Evolutionary conservation across 2,113 vertebrate species (phyloP).

Genomic region (Labeo rohita): DNA sequence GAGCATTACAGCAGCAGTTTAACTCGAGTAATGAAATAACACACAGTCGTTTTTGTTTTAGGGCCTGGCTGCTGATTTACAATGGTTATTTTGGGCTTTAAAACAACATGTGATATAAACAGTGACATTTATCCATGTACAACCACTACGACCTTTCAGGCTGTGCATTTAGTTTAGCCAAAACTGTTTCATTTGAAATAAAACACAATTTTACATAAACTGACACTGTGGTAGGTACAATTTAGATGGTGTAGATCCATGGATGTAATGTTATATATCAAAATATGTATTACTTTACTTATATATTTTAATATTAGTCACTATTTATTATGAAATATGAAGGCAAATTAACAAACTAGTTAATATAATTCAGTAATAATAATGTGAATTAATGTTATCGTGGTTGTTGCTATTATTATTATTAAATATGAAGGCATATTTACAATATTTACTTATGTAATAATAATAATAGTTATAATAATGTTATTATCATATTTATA

Average conservation of each 20-base stretch:
- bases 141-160: neutral
- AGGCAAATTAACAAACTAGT: neutral
- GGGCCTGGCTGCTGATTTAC: constrained; percentile 11
- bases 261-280: neutral
- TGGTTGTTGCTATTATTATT: no score
- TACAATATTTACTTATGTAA: no score
- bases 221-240: neutral
- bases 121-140: neutral
- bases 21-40: neutral
- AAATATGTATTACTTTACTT: neutral
- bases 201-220: neutral
- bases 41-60: constrained; percentile 14
- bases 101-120: constrained; percentile 9
- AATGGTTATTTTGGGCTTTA: constrained; percentile 18
- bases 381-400: no score
- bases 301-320: no score
- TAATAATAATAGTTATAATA: no score
- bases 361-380: no score
- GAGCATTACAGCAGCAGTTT: neutral
- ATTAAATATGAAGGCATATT: neutral
- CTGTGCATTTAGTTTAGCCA: neutral
- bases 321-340: neutral
- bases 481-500: no score
- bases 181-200: neutral
- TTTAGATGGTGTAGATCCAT: neutral